Evolutionary conservation across 2,888 invertebrate genomes (phyloP).

Genomic region (Platycheirus albimanus): DNA sequence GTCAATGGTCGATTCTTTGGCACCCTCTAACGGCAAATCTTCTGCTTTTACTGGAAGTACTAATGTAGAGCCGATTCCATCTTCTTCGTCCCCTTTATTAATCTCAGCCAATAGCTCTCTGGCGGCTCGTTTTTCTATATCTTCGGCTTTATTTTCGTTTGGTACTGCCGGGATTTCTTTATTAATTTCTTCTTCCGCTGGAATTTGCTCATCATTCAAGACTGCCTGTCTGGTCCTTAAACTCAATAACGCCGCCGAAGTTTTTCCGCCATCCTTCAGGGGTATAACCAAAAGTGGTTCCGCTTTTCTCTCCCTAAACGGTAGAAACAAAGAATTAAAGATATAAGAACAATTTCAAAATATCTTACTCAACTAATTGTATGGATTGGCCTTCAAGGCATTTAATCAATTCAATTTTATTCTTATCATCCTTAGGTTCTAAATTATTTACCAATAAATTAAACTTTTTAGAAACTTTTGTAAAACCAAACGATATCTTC

Average conservation of each 20-base stretch:
- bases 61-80: slow-evolving; percentile 82
- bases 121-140: slow-evolving; percentile 87
- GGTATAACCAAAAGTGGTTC: slow-evolving; percentile 87
- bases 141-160: slow-evolving; percentile 2
- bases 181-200: slow-evolving; percentile 28
- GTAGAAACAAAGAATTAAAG: slow-evolving; percentile 41
- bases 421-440: slow-evolving; percentile 82
- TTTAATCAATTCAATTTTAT: slow-evolving; percentile 87
- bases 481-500: slow-evolving; percentile 92
- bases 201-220: slow-evolving; percentile 76
- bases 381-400: slow-evolving; percentile 90
- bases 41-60: slow-evolving; percentile 85
- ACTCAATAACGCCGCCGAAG: slow-evolving; percentile 83
- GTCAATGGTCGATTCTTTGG: slow-evolving; percentile 87
- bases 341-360: slow-evolving; percentile 1
- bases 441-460: slow-evolving; percentile 79
- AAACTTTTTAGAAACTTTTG: slow-evolving; percentile 86
- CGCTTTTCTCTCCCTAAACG: slow-evolving; percentile 82
- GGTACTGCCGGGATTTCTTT: not conserved
- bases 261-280: slow-evolving; percentile 84
- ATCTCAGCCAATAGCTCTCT: slow-evolving; percentile 87
- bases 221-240: slow-evolving; percentile 80
- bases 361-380: slow-evolving; percentile 88
- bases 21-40: slow-evolving; percentile 85
- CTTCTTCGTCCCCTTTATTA: slow-evolving; percentile 74